Conservation (phyloP, 2,888 invertebrate species). For the Meandrusa payeni region DNA sequence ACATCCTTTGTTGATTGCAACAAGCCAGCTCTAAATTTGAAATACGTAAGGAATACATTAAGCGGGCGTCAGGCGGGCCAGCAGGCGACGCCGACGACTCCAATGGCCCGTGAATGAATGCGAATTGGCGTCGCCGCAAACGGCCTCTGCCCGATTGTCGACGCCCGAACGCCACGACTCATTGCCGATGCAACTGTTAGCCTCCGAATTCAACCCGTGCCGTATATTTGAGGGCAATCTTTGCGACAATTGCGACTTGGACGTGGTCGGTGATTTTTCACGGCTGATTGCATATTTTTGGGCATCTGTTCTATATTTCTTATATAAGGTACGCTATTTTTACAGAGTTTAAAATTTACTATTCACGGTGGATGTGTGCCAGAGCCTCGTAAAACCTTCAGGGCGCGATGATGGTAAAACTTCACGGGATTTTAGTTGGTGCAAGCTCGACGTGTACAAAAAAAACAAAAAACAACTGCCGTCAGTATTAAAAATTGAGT, state of each 20-base stretch:
- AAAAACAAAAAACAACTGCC: too few relatives aligned
- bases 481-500: too few relatives aligned
- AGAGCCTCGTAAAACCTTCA: too few relatives aligned
- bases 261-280: slow-evolving; percentile 32
- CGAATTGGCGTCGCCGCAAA: slow-evolving; percentile 69
- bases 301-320: background rate
- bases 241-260: slow-evolving; percentile 38
- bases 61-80: slow-evolving; percentile 33
- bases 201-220: slow-evolving; percentile 54
- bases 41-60: slow-evolving; percentile 52
- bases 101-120: slow-evolving; percentile 67
- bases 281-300: slow-evolving; percentile 24
- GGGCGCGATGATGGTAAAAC: too few relatives aligned
- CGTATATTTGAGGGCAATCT: slow-evolving; percentile 48
- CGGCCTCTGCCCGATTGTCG: slow-evolving; percentile 69
- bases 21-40: slow-evolving; percentile 54
- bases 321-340: too few relatives aligned
- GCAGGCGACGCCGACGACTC: slow-evolving; percentile 42
- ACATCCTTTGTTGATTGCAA: background rate
- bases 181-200: slow-evolving; percentile 59
- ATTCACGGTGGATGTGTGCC: too few relatives aligned
- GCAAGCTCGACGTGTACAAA: background rate
- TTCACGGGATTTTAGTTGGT: too few relatives aligned
- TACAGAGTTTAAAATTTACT: too few relatives aligned
- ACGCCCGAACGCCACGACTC: slow-evolving; percentile 55